phyloP scores from a whole-genome alignment of 2,888 invertebrate genomes.

The Panzeria rudis region DNA sequence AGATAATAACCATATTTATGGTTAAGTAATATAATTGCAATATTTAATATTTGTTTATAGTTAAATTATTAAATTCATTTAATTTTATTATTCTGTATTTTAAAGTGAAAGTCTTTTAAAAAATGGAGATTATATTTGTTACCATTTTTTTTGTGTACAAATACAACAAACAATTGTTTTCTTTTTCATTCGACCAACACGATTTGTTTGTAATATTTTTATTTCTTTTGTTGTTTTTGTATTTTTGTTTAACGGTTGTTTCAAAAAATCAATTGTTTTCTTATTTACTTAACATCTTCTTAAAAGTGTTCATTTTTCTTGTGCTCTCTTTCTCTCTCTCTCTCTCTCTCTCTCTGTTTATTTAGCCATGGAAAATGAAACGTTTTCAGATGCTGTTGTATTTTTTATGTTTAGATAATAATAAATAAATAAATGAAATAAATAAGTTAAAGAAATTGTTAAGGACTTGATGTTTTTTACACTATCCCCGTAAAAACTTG shows the following conservation, averaged over 20 bases:
- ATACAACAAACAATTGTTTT: conserved; percentile 23
- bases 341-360: not conserved
- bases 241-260: conserved; percentile 9
- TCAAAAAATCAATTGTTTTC: conserved; percentile 16
- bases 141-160: conserved; percentile 10
- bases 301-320: not conserved
- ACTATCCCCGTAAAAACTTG: no score
- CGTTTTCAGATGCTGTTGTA: not conserved
- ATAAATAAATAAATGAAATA: no score
- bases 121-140: conserved; percentile 23
- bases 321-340: not conserved
- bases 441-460: no score
- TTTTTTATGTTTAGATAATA: no score
- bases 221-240: not conserved
- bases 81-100: conserved; percentile 30
- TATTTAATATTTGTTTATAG: conserved; percentile 18
- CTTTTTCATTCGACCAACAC: conserved; percentile 37
- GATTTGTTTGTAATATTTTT: conserved; percentile 39
- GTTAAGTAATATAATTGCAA: conserved; percentile 20
- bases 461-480: no score
- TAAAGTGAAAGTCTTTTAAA: conserved; percentile 50
- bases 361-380: not conserved
- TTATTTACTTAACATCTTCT: conserved; percentile 15
- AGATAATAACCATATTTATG: not conserved
- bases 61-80: conserved; percentile 28